Percentiles rank a stretch among this genome's conserved stretches.
These are phyloP conservation scores for Callithrix jacchus DNA, from an alignment of 2,113 vertebrate genomes.

Conservation along the genomic window DNA sequence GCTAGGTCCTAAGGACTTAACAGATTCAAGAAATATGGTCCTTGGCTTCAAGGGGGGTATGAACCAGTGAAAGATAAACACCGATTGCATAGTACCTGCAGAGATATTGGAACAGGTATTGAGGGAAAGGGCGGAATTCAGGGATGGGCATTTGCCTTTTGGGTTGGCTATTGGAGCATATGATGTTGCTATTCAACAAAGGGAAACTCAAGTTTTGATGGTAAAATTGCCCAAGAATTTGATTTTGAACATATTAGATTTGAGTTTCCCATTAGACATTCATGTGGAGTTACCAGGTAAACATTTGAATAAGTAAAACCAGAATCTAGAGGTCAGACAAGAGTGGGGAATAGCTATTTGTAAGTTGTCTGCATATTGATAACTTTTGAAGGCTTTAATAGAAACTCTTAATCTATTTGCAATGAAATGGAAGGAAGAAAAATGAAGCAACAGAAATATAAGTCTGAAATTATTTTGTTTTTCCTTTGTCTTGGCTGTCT, in stretches of 20 bases:
- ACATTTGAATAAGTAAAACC: not conserved
- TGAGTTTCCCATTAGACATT: not conserved
- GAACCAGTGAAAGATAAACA: not conserved
- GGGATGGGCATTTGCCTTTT: not conserved
- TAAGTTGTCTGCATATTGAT: not conserved
- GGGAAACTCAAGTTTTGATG: not conserved
- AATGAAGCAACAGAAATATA: not conserved
- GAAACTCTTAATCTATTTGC: not conserved
- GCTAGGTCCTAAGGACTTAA: not conserved
- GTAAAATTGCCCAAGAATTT: not conserved
- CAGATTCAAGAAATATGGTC: not conserved
- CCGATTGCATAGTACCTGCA: too few species aligned
- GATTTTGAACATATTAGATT: not conserved
- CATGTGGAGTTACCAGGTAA: not conserved
- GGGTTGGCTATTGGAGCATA: not conserved
- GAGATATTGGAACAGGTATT: not conserved
- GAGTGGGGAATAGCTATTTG: not conserved
- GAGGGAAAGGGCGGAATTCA: not conserved
- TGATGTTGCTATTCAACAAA: not conserved
- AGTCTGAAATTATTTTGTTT: not conserved
- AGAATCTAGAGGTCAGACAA: not conserved
- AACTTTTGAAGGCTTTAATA: not conserved
- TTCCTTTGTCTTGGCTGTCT: not conserved
- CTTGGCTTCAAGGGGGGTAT: not conserved
- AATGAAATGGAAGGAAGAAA: not conserved